Percentiles rank a stretch among this genome's conserved stretches.
Conservation (phyloP, 1,140 invertebrate species). For the Philaenus spumarius region DNA sequence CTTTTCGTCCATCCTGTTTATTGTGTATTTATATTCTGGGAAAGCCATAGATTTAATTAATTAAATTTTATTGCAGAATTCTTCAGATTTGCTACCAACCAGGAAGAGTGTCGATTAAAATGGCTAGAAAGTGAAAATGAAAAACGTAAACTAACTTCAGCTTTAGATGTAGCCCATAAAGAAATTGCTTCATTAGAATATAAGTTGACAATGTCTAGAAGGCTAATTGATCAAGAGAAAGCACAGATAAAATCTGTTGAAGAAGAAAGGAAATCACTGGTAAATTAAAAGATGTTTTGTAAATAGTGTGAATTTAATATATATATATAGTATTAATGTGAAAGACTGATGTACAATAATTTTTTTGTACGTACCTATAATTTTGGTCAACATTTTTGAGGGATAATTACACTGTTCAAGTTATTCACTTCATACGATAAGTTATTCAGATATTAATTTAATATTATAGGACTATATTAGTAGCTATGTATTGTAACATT, state of each 20-base stretch:
- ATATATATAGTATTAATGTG: background rate
- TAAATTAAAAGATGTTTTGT: conserved; percentile 32
- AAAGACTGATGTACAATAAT: conserved; percentile 10
- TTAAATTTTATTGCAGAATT: conserved; percentile 6
- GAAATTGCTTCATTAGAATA: conserved; percentile 62
- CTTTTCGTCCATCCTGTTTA: too few species aligned
- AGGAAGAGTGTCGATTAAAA: conserved; percentile 43
- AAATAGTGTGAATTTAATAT: conserved; percentile 6
- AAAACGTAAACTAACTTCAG: conserved; percentile 54
- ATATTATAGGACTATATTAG: too few species aligned
- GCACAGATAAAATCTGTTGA: conserved; percentile 53
- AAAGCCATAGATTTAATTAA: too few species aligned
- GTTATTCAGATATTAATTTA: background rate
- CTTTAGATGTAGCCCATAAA: conserved; percentile 54
- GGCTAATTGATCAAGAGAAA: conserved; percentile 70
- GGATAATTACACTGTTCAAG: conserved; percentile 4
- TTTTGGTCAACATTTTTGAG: background rate
- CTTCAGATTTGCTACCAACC: background rate
- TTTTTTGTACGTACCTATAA: conserved; percentile 18
- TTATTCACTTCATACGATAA: conserved; percentile 12
- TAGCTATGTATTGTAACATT: too few species aligned
- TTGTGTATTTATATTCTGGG: too few species aligned
- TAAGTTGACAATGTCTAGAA: conserved; percentile 68
- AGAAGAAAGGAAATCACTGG: conserved; percentile 53
- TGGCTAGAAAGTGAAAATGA: conserved; percentile 60